Evolutionary conservation across 2,888 invertebrate genomes (phyloP), one percentile per base, ranked within the genome.

Genomic region (Brenthis ino): DNA sequence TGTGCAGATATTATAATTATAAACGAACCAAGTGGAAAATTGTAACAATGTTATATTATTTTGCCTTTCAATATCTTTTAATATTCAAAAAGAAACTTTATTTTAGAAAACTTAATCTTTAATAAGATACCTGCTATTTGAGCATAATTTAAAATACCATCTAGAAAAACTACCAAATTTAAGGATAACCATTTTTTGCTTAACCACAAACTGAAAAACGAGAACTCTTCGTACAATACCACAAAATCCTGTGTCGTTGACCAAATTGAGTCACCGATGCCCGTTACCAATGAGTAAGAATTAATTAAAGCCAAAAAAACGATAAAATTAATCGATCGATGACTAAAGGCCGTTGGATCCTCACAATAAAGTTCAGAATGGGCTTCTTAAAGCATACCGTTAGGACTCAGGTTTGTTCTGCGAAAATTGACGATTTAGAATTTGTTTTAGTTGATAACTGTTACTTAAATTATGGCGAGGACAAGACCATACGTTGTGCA

Each of bases 251-350:
- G 75, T 75, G 69, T 81, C 83, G 80, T 73, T 80, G 77, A 74
- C 72, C 75, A 75, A 68, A 67, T 81, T 90, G 88, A 91, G 79
- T 90, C 91, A 91, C 77, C 78, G 73, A 75, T 77, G 80, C 76
- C 89, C 87, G 89, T 89, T 91, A 89, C 84, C 82, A 79, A 82
- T 90, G 89, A 91, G 82, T 89, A 90, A 91, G 85, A 88, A 89
- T 86, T 90, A 91, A 92, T 92, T 91, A 91, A 89, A 85, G 48
- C 78, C 76, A 74, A 74, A 77, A 81, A 85, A 82, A 79, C 82
- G 82, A 81, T 89, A 82, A 83, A 78, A 75, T 70, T 75, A 74
- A 77, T 75, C 72, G 64, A 74, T 73, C 67, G 69, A 74, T 75
- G 66, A 57, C 82, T 74, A 78, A 73, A 80, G 75, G 72, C 80